Evolutionary conservation across 2,888 invertebrate species (phyloP).

Genomic region (Antitype chi): DNA sequence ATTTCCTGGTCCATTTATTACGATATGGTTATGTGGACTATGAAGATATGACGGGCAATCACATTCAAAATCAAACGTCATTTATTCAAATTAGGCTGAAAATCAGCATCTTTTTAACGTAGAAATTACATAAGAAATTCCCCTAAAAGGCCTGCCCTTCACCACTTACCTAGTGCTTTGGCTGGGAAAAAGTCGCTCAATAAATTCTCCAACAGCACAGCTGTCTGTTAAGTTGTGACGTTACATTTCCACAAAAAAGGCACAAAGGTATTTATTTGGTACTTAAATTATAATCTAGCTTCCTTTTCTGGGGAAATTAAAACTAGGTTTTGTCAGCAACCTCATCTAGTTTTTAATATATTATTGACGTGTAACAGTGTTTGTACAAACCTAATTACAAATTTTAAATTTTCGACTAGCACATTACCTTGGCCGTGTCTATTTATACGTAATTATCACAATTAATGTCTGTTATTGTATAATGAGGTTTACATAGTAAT

Average conservation of each 20-base stretch:
- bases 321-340: background rate
- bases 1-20: background rate
- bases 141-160: background rate
- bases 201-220: background rate
- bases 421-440: background rate
- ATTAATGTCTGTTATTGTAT: conserved; percentile 19
- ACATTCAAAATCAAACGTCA: background rate
- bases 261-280: background rate
- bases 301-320: background rate
- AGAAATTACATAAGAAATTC: background rate
- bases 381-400: too few relatives aligned
- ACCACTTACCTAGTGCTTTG: background rate
- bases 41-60: background rate
- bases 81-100: background rate
- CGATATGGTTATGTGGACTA: too few relatives aligned
- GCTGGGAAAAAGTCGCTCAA: background rate
- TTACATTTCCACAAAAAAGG: background rate
- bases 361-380: background rate
- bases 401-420: background rate
- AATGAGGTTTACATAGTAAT: conserved; percentile 48
- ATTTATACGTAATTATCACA: conserved; percentile 24
- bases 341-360: background rate
- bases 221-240: background rate
- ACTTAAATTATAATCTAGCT: background rate
- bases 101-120: background rate